phyloP scores from a whole-genome alignment of 2,888 invertebrate species.

The Cantharis rufa region DNA sequence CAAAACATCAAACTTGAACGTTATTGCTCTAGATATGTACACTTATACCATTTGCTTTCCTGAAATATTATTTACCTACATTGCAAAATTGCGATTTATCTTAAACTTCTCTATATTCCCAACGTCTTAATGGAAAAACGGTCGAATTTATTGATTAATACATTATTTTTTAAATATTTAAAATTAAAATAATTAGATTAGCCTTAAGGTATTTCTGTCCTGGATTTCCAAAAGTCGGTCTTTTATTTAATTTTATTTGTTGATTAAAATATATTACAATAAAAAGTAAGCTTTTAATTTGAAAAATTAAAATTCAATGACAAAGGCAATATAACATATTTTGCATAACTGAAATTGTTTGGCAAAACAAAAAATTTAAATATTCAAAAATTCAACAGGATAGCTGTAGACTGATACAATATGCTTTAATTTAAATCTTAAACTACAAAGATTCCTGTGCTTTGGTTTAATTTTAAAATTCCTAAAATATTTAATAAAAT shows the following conservation, averaged over 20 bases:
- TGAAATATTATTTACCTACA: background rate
- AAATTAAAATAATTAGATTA: too few species aligned
- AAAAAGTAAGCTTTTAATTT: too few species aligned
- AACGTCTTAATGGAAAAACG: background rate
- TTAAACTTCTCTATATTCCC: background rate
- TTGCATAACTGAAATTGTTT: background rate
- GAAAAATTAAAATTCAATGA: too few species aligned
- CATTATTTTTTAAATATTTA: background rate
- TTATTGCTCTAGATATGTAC: background rate
- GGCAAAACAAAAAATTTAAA: background rate
- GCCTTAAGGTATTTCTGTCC: too few species aligned
- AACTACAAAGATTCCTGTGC: background rate
- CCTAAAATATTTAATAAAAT: background rate
- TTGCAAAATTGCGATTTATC: background rate
- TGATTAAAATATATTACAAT: too few species aligned
- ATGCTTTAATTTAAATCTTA: background rate
- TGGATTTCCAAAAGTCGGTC: too few species aligned
- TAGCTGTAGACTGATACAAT: background rate
- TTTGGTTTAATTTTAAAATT: background rate
- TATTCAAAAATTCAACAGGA: background rate
- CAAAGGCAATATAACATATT: background rate
- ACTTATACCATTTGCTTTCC: background rate
- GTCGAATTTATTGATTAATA: background rate
- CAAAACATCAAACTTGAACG: background rate
- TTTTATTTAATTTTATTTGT: too few species aligned